A percentile compares a stretch with the other conserved stretches of the same genome.
Conservation (phyloP, 2,888 invertebrate species). For the Glyphotaelius pellucidus region DNA sequence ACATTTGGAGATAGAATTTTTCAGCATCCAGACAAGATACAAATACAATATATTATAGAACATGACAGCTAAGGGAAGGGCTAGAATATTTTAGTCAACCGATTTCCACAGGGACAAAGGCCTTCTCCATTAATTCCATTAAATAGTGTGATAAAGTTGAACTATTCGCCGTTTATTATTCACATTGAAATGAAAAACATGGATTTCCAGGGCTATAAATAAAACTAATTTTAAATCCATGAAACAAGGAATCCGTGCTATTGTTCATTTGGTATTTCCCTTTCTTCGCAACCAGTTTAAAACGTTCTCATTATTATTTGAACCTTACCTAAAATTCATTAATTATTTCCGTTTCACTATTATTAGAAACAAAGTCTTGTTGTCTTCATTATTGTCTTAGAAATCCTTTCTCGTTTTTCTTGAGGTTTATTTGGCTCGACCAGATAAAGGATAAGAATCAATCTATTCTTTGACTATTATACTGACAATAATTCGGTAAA, state of each 20-base stretch:
- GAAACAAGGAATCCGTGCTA: neutral
- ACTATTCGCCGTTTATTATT: neutral
- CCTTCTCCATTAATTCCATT: neutral
- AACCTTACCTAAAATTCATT: neutral
- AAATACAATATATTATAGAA: conserved; percentile 2
- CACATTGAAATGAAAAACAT: neutral
- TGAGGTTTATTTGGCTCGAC: neutral
- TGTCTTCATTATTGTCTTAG: neutral
- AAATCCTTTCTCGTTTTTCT: neutral
- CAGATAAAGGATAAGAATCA: neutral
- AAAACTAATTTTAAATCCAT: neutral
- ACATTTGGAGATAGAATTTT: neutral
- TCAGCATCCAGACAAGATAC: neutral
- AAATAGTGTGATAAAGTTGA: neutral
- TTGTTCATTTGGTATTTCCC: neutral
- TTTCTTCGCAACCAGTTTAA: neutral
- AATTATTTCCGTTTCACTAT: neutral
- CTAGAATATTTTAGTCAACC: neutral
- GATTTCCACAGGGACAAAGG: neutral
- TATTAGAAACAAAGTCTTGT: neutral
- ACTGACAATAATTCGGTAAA: neutral
- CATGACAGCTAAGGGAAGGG: neutral
- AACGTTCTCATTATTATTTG: neutral
- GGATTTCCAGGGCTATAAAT: neutral
- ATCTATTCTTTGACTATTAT: neutral